Conservation (phyloP, 2,797 vertebrate species). For the Tapera naevia region DNA sequence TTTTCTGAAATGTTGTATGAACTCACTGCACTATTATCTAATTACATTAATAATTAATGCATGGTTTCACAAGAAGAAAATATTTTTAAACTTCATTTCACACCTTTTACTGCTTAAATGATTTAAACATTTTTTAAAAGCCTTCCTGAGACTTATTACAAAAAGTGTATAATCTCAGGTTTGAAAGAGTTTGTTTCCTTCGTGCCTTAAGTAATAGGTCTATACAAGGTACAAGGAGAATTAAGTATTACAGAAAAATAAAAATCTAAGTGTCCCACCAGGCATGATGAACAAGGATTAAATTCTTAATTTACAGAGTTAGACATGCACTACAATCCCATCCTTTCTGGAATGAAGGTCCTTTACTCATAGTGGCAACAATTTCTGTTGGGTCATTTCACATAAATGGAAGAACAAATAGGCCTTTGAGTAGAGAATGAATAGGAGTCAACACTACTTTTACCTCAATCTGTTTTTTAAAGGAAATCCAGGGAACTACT, state of each 20-base stretch:
- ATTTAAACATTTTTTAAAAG: neutral
- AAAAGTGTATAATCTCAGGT: neutral
- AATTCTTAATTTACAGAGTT: neutral
- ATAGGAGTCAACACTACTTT: neutral
- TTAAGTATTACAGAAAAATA: neutral
- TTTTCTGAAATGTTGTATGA: neutral
- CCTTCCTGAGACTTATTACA: neutral
- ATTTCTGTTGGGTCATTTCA: neutral
- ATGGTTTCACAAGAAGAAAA: neutral
- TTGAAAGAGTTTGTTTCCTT: neutral
- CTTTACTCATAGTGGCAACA: neutral
- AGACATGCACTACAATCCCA: neutral
- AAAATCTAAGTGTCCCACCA: neutral
- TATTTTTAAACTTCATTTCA: neutral
- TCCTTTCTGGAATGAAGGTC: neutral
- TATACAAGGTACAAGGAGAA: neutral
- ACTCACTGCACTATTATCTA: neutral
- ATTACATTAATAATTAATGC: neutral
- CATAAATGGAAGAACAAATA: neutral
- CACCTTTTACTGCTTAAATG: neutral
- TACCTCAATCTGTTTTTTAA: neutral
- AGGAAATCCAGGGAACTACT: neutral
- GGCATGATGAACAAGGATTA: neutral
- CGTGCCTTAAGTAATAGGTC: neutral
- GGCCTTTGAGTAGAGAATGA: neutral